These are phyloP conservation scores for Oophaga sylvatica DNA, from an alignment of 2,797 vertebrate species.

Conservation along the genomic window DNA sequence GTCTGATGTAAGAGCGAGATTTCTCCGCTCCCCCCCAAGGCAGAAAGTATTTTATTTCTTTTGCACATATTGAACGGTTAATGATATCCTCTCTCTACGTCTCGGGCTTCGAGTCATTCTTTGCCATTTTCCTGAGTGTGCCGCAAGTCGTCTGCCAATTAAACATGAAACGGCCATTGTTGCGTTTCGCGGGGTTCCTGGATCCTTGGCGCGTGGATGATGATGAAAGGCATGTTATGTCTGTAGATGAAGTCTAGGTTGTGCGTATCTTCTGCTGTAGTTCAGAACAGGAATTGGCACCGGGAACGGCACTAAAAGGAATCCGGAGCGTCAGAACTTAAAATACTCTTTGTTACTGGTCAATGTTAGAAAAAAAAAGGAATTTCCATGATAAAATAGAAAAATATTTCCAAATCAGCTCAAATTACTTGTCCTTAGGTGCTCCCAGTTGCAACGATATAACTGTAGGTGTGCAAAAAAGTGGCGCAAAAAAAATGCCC, in stretches of 20 bases:
- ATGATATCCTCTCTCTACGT: not conserved
- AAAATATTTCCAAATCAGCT: not conserved
- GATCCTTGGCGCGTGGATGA: slow-evolving; percentile 6
- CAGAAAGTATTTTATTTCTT: slow-evolving; percentile 12
- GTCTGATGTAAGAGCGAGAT: not conserved
- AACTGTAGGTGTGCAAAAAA: not conserved
- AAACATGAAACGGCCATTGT: slow-evolving; percentile 39
- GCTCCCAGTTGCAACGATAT: not conserved
- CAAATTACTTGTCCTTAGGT: not conserved
- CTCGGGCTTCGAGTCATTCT: slow-evolving; percentile 1
- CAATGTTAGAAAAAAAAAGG: not conserved
- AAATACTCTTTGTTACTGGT: not conserved
- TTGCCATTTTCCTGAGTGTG: not conserved
- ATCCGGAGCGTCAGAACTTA: not conserved
- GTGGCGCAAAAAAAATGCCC: too few species aligned
- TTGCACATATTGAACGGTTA: slow-evolving; percentile 7
- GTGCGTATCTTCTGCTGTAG: not conserved
- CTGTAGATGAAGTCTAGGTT: slow-evolving; percentile 6
- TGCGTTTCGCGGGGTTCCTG: slow-evolving; percentile 1
- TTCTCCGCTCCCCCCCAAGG: not conserved
- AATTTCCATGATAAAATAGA: not conserved
- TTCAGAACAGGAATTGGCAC: slow-evolving; percentile 8
- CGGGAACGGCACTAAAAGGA: not conserved
- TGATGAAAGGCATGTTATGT: slow-evolving; percentile 33
- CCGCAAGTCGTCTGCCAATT: slow-evolving; percentile 30